Conservation (phyloP, 2,113 vertebrate species). For the Petroica traversi region DNA sequence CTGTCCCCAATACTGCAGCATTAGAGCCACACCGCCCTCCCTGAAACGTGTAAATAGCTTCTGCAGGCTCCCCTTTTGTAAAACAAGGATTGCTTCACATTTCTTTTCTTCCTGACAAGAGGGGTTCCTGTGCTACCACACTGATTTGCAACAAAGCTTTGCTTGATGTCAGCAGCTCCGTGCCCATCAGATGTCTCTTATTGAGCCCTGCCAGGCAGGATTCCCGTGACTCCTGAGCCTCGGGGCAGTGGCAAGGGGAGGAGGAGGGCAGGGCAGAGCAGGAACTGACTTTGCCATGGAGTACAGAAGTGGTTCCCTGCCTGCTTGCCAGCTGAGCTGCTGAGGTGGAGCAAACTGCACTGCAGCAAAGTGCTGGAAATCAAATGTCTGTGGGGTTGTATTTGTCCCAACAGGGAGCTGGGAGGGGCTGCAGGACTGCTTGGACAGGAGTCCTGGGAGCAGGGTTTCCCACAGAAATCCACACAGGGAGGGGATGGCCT, state of each 20-base stretch:
- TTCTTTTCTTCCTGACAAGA: not conserved
- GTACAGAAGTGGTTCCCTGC: not conserved
- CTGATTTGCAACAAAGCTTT: not conserved
- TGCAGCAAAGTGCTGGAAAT: not conserved
- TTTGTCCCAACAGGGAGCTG: rapidly evolving
- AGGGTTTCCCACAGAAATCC: not conserved
- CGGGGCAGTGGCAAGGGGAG: not conserved
- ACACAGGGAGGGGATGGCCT: not conserved
- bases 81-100: not conserved
- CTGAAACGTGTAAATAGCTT: not conserved
- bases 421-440: not conserved
- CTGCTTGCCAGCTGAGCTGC: not conserved
- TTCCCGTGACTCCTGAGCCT: not conserved
- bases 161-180: not conserved
- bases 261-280: not conserved
- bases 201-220: not conserved
- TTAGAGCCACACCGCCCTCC: not conserved
- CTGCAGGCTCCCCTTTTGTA: not conserved
- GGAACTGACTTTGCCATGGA: not conserved
- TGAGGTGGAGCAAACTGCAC: not conserved
- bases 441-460: not conserved
- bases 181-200: not conserved
- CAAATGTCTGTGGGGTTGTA: not conserved
- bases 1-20: rapidly evolving
- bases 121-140: not conserved